Conservation (phyloP, 2,113 vertebrate genomes). For the Antechinus flavipes region DNA sequence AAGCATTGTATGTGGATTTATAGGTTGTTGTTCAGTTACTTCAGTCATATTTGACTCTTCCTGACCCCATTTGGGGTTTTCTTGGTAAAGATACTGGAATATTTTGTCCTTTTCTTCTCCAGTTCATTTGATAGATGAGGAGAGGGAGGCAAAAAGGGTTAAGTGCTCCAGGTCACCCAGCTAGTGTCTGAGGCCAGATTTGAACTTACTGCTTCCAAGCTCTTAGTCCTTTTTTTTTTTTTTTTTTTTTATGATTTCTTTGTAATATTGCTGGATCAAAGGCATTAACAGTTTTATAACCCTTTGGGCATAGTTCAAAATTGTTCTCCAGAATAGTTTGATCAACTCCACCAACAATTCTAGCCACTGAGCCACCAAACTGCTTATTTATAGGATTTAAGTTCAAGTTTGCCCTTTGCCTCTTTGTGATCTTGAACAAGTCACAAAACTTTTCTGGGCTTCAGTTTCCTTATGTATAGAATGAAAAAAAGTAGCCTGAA, state of each 20-base stretch:
- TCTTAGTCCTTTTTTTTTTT: background rate
- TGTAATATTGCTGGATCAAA: too few species aligned
- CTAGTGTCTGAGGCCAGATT: background rate
- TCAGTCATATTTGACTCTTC: rapidly evolving
- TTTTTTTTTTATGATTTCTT: too few species aligned
- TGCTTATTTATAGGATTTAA: background rate
- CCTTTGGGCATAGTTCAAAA: too few species aligned
- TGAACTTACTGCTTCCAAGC: background rate
- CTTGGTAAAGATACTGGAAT: background rate
- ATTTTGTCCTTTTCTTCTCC: background rate
- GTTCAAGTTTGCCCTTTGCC: background rate
- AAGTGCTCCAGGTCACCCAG: background rate
- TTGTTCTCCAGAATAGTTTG: too few species aligned
- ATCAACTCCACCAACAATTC: background rate
- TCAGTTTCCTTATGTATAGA: conserved; percentile 15
- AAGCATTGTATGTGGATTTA: background rate
- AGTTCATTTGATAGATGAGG: background rate
- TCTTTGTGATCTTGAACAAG: background rate
- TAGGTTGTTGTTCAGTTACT: background rate
- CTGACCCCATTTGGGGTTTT: background rate
- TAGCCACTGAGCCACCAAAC: background rate
- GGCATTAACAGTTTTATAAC: too few species aligned
- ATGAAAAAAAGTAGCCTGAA: background rate
- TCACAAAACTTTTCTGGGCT: background rate
- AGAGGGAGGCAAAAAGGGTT: background rate